These are phyloP conservation scores for Chaitophorus viminalis DNA, from an alignment of 2,888 invertebrate genomes.

Conservation along the genomic window DNA sequence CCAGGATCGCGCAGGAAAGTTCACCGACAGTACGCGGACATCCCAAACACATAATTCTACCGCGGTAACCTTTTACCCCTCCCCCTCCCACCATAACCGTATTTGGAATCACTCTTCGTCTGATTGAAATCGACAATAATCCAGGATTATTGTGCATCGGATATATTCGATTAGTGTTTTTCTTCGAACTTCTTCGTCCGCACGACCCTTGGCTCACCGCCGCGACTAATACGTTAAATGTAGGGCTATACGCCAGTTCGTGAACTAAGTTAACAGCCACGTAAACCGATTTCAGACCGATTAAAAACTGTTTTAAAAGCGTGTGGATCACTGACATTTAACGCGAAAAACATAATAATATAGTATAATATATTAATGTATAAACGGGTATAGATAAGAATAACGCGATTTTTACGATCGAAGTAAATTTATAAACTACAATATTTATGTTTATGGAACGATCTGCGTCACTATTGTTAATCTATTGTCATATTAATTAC, in stretches of 20 bases:
- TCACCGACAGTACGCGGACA: background rate
- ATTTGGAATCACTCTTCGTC: background rate
- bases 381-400: background rate
- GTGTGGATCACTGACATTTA: background rate
- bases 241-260: background rate
- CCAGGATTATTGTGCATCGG: background rate
- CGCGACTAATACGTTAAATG: conserved; percentile 7
- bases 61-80: no score
- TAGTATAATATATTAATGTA: no score
- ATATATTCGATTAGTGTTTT: conserved; percentile 32
- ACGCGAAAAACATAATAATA: background rate
- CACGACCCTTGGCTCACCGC: background rate
- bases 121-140: conserved; percentile 15
- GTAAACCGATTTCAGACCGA: background rate
- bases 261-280: background rate
- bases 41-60: no score
- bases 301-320: conserved; percentile 6
- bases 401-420: background rate
- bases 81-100: background rate
- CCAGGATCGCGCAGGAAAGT: background rate
- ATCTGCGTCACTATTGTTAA: no score
- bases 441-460: background rate
- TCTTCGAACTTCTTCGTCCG: background rate
- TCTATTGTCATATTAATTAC: no score
- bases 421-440: background rate